Evolutionary conservation across 2,797 vertebrate species (phyloP), one percentile per base, ranked within the genome.

Genomic region (Platyrinchus mystaceus): DNA sequence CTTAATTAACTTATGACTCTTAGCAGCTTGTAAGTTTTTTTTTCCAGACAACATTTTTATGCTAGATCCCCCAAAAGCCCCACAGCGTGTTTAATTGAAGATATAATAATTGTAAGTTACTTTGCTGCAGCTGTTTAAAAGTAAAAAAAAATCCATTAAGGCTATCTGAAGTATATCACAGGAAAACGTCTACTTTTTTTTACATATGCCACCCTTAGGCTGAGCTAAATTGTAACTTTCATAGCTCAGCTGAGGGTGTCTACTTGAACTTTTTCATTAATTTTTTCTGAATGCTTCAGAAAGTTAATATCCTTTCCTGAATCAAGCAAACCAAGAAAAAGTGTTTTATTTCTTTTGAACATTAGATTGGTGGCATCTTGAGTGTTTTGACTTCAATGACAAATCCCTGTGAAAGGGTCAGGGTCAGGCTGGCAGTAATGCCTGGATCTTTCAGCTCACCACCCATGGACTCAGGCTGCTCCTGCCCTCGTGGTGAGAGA

Each of bases 1-100:
- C 60, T 91, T 96, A 96, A 95, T 95, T 88, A 92, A 95, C 39
- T 84, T 82, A 52, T 22, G 34, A 63, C 30, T 90, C 43, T 82
- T 59, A 74, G 41, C 56, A 81, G 37, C 90, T 93, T 88, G 75
- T 44, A 84, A 34, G 15, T 59, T 69, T 87, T 69, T 87, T 37
- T 90, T 47, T 11, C 39, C 63, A 81, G 87, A 39, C 22, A 89
- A 26, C 23, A 20, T 82, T 94, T 95, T 91, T 52, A 59, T 49
- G 34, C 63, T 43, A 46, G 92, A 43, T 91, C 37, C 73, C 80
- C 53, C 50, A 19, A 60, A 69, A 95, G 63, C 43, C 84, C 55
- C 52, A 66, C 53, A 60, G 84, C 36, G 7, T 93, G 60, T 93
- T 97, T 96, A 95, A 91, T n/a, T 96, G 93, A 96, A 94, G 84